These are phyloP conservation scores for Clarias gariepinus DNA, from an alignment of 2,113 vertebrate genomes.

Conservation along the genomic window DNA sequence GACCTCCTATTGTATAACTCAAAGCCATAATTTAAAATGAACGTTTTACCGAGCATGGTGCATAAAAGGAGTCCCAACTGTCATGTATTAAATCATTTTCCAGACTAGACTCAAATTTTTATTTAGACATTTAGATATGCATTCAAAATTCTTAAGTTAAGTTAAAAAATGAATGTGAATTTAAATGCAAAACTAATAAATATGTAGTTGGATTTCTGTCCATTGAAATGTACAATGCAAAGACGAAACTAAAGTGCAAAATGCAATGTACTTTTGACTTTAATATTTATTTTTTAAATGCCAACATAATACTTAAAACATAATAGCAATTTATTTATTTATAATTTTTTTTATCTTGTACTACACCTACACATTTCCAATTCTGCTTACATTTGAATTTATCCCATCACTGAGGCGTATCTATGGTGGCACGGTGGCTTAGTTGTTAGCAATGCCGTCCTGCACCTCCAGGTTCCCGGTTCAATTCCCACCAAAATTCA, in stretches of 20 bases:
- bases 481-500: no score
- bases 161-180: background rate
- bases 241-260: background rate
- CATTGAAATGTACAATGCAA: background rate
- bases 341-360: background rate
- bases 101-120: background rate
- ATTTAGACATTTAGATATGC: background rate
- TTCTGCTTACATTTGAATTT: background rate
- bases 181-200: background rate
- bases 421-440: background rate
- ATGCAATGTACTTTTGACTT: no score
- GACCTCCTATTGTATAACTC: background rate
- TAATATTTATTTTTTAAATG: background rate
- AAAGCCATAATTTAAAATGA: background rate
- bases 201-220: background rate
- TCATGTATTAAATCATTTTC: background rate
- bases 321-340: background rate
- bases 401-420: background rate
- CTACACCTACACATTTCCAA: background rate
- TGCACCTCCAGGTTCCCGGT: no score
- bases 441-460: no score
- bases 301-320: no score
- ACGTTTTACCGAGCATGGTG: background rate
- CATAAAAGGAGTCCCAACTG: constrained; percentile 45
- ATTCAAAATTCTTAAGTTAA: background rate